Percentiles rank a stretch among this genome's conserved stretches.
phyloP scores from a whole-genome alignment of 2,113 vertebrate genomes.

The Motacilla alba region DNA sequence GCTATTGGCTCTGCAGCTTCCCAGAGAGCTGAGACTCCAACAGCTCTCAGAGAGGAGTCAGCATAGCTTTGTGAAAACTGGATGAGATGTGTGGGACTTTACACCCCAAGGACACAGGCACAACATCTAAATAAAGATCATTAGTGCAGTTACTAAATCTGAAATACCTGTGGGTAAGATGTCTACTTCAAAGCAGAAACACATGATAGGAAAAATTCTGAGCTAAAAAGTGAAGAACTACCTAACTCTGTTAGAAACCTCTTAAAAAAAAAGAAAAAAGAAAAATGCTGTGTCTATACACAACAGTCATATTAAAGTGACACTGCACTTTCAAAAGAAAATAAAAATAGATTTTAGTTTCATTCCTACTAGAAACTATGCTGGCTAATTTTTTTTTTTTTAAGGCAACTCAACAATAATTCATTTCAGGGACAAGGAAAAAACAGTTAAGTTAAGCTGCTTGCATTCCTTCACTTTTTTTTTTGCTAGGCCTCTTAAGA shows the following conservation, averaged over 20 bases:
- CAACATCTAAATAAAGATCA: neutral
- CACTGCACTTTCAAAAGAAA: neutral
- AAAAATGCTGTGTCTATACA: neutral
- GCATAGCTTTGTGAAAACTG: neutral
- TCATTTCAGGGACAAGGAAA: neutral
- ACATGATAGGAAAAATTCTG: neutral
- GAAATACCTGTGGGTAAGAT: neutral
- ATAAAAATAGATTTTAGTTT: neutral
- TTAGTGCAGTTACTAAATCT: neutral
- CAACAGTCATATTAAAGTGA: neutral
- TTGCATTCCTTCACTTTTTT: neutral
- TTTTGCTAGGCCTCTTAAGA: neutral
- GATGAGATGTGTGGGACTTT: neutral
- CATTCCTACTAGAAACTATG: neutral
- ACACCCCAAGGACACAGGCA: neutral
- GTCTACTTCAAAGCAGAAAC: neutral
- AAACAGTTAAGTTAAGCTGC: neutral
- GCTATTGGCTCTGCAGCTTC: neutral
- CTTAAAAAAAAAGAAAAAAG: neutral
- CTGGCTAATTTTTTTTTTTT: neutral
- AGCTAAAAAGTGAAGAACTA: neutral
- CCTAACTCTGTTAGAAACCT: neutral
- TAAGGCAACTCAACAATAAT: neutral
- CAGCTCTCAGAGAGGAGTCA: neutral
- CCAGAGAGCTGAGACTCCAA: neutral